Percentiles rank a stretch among this genome's conserved stretches.
These are phyloP conservation scores for Baronia brevicornis DNA, from an alignment of 2,888 invertebrate genomes.

Conservation along the genomic window DNA sequence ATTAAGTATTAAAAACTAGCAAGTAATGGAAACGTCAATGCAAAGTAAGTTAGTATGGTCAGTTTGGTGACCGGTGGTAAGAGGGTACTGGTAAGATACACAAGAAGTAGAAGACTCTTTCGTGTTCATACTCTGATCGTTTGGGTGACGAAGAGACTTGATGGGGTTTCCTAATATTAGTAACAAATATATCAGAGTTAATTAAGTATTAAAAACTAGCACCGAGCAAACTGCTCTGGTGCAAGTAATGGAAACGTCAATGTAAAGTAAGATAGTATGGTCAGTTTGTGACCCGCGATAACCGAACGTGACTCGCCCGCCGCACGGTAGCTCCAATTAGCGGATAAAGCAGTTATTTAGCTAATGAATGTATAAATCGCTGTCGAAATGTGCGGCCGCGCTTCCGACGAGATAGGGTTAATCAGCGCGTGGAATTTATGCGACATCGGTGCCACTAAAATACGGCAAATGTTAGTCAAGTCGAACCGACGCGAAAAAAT, in stretches of 20 bases:
- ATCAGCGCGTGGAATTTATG: conserved; percentile 57
- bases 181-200: too few relatives aligned
- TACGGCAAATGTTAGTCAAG: conserved; percentile 45
- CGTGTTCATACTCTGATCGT: too few relatives aligned
- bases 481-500: conserved; percentile 32
- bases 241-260: conserved; percentile 6
- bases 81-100: too few relatives aligned
- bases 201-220: too few relatives aligned
- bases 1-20: too few relatives aligned
- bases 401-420: conserved; percentile 58
- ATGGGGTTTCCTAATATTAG: too few relatives aligned
- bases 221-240: too few relatives aligned
- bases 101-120: too few relatives aligned
- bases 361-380: conserved; percentile 70
- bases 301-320: conserved; percentile 3
- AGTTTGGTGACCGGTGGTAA: too few relatives aligned
- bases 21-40: too few relatives aligned
- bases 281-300: conserved; percentile 10
- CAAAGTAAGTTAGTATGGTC: too few relatives aligned
- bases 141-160: too few relatives aligned
- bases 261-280: conserved; percentile 7
- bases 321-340: conserved; percentile 49
- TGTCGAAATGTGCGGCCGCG: conserved; percentile 34
- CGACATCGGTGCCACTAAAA: conserved; percentile 38
- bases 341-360: conserved; percentile 46